These are phyloP conservation scores for Acrobasis repandana DNA, from an alignment of 2,888 invertebrate genomes.

Conservation along the genomic window DNA sequence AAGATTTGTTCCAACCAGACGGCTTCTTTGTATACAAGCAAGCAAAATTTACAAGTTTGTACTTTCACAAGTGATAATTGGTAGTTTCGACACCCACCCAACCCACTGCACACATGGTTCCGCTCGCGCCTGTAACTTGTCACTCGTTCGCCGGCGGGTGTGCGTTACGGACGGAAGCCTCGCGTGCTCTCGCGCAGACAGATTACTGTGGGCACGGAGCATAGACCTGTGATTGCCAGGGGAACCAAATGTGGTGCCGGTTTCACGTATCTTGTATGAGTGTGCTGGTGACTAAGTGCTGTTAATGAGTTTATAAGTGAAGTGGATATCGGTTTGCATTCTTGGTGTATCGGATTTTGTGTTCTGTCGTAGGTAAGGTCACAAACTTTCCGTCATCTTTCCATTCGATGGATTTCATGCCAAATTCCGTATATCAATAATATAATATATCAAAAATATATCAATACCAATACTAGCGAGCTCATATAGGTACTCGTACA, in stretches of 20 bases:
- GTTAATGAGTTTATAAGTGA: constrained; percentile 19
- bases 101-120: background rate
- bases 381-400: too few species aligned
- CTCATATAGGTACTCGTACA: too few species aligned
- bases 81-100: background rate
- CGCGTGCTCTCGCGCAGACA: constrained; percentile 58
- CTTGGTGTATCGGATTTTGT: constrained; percentile 11
- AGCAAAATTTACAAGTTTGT: background rate
- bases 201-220: constrained; percentile 47
- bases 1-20: background rate
- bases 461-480: too few species aligned
- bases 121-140: constrained; percentile 40
- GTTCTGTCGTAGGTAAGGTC: constrained; percentile 2
- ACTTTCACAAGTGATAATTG: background rate
- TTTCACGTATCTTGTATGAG: background rate
- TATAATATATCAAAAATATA: too few species aligned
- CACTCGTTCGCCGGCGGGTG: constrained; percentile 43
- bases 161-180: constrained; percentile 60
- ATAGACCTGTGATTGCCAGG: constrained; percentile 24
- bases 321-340: constrained; percentile 15
- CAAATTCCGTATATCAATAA: too few species aligned
- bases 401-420: too few species aligned
- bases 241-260: constrained; percentile 10
- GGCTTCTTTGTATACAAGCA: background rate
- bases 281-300: constrained; percentile 15